A percentile compares a stretch with the other conserved stretches of the same genome.
phyloP scores from a whole-genome alignment of 2,797 vertebrate species.

The Lacerta viridis region DNA sequence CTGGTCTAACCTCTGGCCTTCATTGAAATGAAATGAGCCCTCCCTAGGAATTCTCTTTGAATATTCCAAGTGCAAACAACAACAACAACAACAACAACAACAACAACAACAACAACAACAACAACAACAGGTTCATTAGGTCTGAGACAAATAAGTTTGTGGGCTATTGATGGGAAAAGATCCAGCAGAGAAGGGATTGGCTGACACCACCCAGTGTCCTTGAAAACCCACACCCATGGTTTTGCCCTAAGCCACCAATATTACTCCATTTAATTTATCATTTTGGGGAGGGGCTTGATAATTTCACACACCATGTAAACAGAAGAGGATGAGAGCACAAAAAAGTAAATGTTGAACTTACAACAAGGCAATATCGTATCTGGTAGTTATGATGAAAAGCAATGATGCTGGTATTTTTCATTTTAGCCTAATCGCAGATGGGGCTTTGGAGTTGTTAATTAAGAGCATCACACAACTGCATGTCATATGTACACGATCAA shows the following conservation, averaged over 20 bases:
- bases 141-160: background rate
- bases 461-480: background rate
- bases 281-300: background rate
- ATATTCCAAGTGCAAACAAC: background rate
- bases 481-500: conserved; percentile 1
- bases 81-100: too few relatives aligned
- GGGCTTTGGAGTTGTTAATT: background rate
- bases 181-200: background rate
- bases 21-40: conserved; percentile 9
- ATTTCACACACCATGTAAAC: background rate
- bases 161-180: background rate
- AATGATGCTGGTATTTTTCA: background rate
- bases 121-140: background rate
- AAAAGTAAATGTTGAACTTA: background rate
- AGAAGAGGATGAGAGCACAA: background rate
- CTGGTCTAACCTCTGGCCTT: background rate
- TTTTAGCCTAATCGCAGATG: conserved; percentile 17
- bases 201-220: background rate
- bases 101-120: too few relatives aligned
- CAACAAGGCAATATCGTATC: background rate
- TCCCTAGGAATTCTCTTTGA: background rate
- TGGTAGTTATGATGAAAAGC: conserved; percentile 2
- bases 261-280: conserved; percentile 4
- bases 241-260: background rate
- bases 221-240: background rate